Percentiles rank a stretch among this genome's conserved stretches.
phyloP scores from a whole-genome alignment of 23 tunicate species.

The Trididemnum nubilum region DNA sequence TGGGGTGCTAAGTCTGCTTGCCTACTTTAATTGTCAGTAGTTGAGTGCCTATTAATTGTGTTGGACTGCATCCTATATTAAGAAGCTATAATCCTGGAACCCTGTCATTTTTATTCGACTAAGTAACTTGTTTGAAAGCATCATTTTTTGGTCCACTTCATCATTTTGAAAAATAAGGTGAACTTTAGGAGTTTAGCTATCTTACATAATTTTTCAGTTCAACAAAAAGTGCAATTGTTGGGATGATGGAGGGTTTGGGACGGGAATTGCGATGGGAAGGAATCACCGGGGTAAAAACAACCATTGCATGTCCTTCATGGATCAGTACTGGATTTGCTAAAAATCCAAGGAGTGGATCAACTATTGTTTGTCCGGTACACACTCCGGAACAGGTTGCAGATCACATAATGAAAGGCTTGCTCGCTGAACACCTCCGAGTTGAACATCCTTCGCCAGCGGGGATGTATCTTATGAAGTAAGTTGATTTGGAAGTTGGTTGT shows the following conservation, averaged over 20 bases:
- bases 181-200: too few species aligned
- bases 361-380: not conserved
- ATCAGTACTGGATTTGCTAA: conserved; percentile 53
- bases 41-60: too few species aligned
- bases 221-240: conserved; percentile 49
- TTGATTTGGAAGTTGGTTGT: not conserved
- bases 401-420: conserved; percentile 24
- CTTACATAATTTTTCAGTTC: too few species aligned
- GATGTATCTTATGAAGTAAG: conserved; percentile 15
- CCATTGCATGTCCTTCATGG: conserved; percentile 45
- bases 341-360: conserved; percentile 3
- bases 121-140: too few species aligned
- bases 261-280: conserved; percentile 42
- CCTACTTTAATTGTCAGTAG: too few species aligned
- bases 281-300: conserved; percentile 37
- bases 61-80: too few species aligned
- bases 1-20: too few species aligned
- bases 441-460: not conserved
- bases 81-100: too few species aligned
- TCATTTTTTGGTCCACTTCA: too few species aligned
- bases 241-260: conserved; percentile 44
- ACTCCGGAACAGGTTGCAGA: conserved; percentile 45
- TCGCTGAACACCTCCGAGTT: not conserved
- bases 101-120: too few species aligned
- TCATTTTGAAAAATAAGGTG: too few species aligned